These are phyloP conservation scores for Gonatopus flavifemur DNA, from an alignment of 1,140 invertebrate species.

Conservation along the genomic window DNA sequence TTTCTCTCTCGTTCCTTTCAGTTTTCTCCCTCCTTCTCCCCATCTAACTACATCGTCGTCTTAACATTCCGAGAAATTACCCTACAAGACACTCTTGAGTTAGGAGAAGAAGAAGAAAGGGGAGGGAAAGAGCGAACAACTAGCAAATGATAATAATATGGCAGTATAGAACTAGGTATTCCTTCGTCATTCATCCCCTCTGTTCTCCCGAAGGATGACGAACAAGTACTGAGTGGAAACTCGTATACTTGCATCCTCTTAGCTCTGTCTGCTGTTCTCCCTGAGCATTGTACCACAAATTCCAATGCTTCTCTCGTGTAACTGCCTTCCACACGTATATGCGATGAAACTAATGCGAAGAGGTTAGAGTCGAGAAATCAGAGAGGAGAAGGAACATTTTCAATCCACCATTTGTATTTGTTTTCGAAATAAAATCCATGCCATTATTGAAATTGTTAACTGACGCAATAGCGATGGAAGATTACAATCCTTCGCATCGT, in stretches of 20 bases:
- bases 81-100: slow-evolving; percentile 6
- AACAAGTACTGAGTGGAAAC: too few relatives aligned
- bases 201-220: slow-evolving; percentile 17
- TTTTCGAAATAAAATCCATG: too few relatives aligned
- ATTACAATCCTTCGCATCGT: too few relatives aligned
- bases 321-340: too few relatives aligned
- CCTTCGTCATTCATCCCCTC: slow-evolving; percentile 5
- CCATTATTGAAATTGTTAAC: too few relatives aligned
- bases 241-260: not conserved
- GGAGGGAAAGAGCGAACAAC: not conserved
- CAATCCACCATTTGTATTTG: too few relatives aligned
- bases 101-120: not conserved
- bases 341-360: too few relatives aligned
- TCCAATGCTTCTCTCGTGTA: too few relatives aligned
- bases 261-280: not conserved
- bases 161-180: slow-evolving; percentile 23
- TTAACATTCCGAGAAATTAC: slow-evolving; percentile 25
- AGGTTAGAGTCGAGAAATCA: too few relatives aligned
- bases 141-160: slow-evolving; percentile 31
- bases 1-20: slow-evolving; percentile 12
- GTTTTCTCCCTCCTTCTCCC: slow-evolving; percentile 1
- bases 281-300: not conserved
- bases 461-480: too few relatives aligned
- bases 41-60: too few relatives aligned
- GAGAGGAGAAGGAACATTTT: too few relatives aligned